Base-by-base conservation (phyloP, 2,797 vertebrate species). In the Anas acuta region DNA sequence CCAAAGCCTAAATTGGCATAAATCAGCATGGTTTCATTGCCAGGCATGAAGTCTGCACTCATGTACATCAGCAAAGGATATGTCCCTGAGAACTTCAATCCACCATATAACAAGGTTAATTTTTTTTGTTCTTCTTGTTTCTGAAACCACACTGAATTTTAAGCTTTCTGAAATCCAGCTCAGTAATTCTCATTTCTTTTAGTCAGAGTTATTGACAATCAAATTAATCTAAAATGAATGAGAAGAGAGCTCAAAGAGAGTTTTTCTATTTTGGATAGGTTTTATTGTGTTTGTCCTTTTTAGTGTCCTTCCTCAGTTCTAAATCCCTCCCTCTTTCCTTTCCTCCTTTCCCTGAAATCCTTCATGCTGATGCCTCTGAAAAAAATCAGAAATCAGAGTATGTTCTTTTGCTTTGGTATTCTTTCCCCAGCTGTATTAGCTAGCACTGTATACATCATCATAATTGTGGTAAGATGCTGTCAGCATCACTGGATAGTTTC, bases 391-490 rank as follows among this genome's bases (percentile, higher is more conserved):
- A 89, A 87, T 60, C 12, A 64, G 32, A 47, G 26, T 33, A 23
- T 60, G 10, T 70, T 82, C 61, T 83, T 91, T 45, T 78, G 26
- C 16, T 77, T 76, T 39, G 15, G 6, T 67, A 22, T 80, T 89
- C 84, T 91, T 73, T 8, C 11, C 11, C 6, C 2, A n/a, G 25
- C 62, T 21, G 82, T 92, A 90, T 93, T 96, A 95, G 43, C 57
- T 75, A 90, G 43, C 39, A 67, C 49, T 90, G 83, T 90, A 82
- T 93, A 72, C 47, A 81, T 77, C 90, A 92, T 84, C 60, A 75
- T 96, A 95, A 94, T 77, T 94, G 87, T 64, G 70, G 54, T 83
- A 87, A 95, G 94, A 95, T 84, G 84, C 87, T 97, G 96, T 96
- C 95, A 95, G 73, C 80, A 87, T 82, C 84, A 51, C 87, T 66